Conservation (phyloP, 1,140 invertebrate genomes). For the Melipona quadrifasciata region DNA sequence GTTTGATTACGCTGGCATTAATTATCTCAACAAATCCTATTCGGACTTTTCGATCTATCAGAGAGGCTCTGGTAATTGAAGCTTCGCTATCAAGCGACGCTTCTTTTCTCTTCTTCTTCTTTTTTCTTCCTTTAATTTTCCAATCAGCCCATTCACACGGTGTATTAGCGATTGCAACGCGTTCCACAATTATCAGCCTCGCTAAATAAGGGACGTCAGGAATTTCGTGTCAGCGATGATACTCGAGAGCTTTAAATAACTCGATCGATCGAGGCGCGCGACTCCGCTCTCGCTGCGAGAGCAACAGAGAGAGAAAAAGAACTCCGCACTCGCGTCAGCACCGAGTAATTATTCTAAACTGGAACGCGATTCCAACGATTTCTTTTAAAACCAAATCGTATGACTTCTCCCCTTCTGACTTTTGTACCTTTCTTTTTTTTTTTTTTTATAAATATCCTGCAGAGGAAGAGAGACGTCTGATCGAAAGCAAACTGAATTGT, state of each 20-base stretch:
- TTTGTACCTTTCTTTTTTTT: neutral
- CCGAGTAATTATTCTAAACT: constrained; percentile 11
- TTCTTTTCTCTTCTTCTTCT: neutral
- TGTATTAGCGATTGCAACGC: constrained; percentile 6
- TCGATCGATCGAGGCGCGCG: constrained; percentile 25
- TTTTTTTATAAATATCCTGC: accelerated
- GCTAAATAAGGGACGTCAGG: constrained; percentile 40
- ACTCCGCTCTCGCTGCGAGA: neutral
- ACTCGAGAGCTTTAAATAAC: constrained; percentile 55
- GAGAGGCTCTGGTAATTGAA: neutral
- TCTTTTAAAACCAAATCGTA: neutral
- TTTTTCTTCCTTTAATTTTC: neutral
- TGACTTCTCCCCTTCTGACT: too few relatives aligned
- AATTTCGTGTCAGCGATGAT: constrained; percentile 40
- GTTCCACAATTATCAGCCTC: neutral
- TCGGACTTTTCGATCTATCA: neutral
- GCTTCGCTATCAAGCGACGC: neutral
- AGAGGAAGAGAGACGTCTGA: neutral
- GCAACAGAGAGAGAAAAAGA: neutral
- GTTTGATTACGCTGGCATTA: neutral
- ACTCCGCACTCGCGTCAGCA: neutral
- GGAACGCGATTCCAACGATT: neutral
- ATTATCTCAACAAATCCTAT: too few relatives aligned
- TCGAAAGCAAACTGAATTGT: too few relatives aligned
- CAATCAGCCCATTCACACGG: neutral